A percentile compares a stretch with the other conserved stretches of the same genome.
These are phyloP conservation scores for Streblospio benedicti DNA, from an alignment of 1,140 invertebrate species.

Conservation along the genomic window DNA sequence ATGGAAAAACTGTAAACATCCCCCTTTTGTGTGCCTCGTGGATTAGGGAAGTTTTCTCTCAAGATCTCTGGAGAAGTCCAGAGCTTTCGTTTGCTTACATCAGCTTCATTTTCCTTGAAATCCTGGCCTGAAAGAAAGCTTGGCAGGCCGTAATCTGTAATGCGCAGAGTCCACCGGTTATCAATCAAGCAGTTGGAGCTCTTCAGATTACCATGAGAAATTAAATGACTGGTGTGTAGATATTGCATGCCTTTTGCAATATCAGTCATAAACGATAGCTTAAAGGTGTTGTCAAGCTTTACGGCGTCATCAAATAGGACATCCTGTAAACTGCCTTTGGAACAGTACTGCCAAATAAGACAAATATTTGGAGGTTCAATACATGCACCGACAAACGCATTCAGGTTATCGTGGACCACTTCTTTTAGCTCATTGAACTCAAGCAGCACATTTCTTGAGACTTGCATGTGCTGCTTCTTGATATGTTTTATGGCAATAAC, in stretches of 20 bases:
- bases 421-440: conserved; percentile 48
- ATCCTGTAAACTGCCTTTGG: conserved; percentile 54
- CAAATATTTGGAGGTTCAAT: conserved; percentile 64
- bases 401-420: conserved; percentile 82
- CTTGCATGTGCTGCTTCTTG: conserved; percentile 16
- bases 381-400: conserved; percentile 78
- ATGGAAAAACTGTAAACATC: conserved; percentile 18
- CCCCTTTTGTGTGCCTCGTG: conserved; percentile 13
- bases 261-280: conserved; percentile 28
- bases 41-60: conserved; percentile 12
- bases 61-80: conserved; percentile 19
- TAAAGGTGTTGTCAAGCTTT: conserved; percentile 25
- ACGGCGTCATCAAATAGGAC: conserved; percentile 25
- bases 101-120: conserved; percentile 8
- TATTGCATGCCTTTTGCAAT: conserved; percentile 68
- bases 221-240: conserved; percentile 71
- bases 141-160: conserved; percentile 18
- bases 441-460: conserved; percentile 12
- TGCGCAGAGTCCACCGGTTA: conserved; percentile 67
- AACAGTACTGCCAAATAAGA: conserved; percentile 65
- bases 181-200: conserved; percentile 84
- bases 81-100: conserved; percentile 14
- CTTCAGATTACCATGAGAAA: conserved; percentile 85
- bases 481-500: conserved; percentile 15
- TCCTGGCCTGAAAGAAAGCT: conserved; percentile 12